These are phyloP conservation scores for Stramonita haemastoma DNA, from an alignment of 2,888 invertebrate genomes.

Conservation along the genomic window DNA sequence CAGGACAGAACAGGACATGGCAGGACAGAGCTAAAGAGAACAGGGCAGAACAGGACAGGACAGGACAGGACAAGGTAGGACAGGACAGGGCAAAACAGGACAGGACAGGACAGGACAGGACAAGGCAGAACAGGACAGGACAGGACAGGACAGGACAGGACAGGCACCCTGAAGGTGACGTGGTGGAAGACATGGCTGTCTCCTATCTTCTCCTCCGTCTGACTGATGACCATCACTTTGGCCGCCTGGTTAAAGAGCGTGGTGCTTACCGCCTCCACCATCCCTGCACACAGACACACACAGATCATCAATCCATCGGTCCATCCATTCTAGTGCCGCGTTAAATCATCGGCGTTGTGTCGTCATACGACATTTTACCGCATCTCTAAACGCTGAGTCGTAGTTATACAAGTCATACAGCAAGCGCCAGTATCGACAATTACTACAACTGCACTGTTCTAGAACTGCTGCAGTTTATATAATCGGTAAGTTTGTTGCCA, in stretches of 20 bases:
- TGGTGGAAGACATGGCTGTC: background rate
- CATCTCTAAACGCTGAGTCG: too few species aligned
- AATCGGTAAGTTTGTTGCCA: too few species aligned
- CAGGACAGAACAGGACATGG: background rate
- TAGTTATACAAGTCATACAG: too few species aligned
- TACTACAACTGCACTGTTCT: too few species aligned
- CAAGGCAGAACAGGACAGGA: background rate
- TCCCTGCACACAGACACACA: slow-evolving; percentile 44
- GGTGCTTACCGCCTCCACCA: slow-evolving; percentile 66
- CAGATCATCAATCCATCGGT: too few species aligned
- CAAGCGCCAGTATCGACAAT: too few species aligned
- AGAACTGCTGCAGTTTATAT: too few species aligned
- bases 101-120: background rate
- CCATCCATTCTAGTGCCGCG: too few species aligned
- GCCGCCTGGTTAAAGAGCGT: slow-evolving; percentile 64
- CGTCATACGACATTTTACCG: too few species aligned
- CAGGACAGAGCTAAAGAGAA: background rate
- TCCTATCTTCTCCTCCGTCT: background rate
- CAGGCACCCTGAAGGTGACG: background rate
- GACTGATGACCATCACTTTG: background rate
- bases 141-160: background rate
- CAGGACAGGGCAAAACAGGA: background rate
- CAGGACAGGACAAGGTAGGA: background rate
- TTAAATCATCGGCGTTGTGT: too few species aligned
- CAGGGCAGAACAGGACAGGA: background rate